These are phyloP conservation scores for Drosophila setifemur DNA, from an alignment of 1,140 invertebrate species.

Conservation along the genomic window DNA sequence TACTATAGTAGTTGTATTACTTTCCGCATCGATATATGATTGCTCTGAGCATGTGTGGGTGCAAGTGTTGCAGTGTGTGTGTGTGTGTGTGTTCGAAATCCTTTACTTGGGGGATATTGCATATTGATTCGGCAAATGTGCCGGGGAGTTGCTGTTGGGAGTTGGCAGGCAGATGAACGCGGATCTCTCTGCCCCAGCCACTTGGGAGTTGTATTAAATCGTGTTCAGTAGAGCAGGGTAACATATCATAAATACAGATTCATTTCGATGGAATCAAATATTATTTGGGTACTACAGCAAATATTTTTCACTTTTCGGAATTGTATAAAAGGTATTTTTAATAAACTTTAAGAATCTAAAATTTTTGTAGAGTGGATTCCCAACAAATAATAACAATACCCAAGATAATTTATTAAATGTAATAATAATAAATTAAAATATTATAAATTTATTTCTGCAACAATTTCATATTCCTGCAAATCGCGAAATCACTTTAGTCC, in stretches of 20 bases:
- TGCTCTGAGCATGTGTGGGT: neutral
- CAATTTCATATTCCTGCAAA: no score
- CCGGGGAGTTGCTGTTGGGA: slow-evolving; percentile 32
- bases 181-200: neutral
- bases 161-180: slow-evolving; percentile 5
- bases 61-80: neutral
- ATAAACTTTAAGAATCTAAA: no score
- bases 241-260: neutral
- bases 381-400: no score
- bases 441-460: no score
- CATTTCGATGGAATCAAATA: neutral
- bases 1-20: no score
- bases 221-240: neutral
- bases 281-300: no score
- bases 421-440: no score
- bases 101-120: slow-evolving; percentile 54
- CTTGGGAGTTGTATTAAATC: slow-evolving; percentile 12
- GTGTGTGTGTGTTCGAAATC: slow-evolving; percentile 19
- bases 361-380: no score
- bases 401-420: no score
- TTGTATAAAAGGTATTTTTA: no score
- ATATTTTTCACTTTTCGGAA: no score
- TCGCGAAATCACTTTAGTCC: neutral
- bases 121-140: slow-evolving; percentile 66
- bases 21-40: slow-evolving; percentile 25